phyloP scores from a whole-genome alignment of 2,797 vertebrate genomes.

The Epinephelus awoara region DNA sequence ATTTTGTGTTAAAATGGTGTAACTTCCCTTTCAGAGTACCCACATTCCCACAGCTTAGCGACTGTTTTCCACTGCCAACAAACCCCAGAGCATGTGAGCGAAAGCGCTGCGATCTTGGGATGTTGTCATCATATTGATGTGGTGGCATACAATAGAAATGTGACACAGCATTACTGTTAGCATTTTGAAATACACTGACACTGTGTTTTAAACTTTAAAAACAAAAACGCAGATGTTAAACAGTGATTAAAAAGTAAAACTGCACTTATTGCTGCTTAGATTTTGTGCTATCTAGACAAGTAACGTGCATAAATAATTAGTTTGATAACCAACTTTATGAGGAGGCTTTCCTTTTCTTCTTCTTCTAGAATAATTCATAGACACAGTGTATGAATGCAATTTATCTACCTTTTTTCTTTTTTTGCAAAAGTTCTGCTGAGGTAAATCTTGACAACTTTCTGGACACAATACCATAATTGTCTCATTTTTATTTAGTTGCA shows the following conservation, averaged over 20 bases:
- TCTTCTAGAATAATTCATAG: background rate
- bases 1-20: slow-evolving; percentile 22
- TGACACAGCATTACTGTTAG: background rate
- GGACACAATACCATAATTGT: background rate
- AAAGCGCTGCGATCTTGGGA: background rate
- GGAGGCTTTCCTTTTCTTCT: background rate
- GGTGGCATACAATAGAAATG: background rate
- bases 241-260: background rate
- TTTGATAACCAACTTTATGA: slow-evolving; percentile 2
- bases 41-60: slow-evolving; percentile 6
- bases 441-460: background rate
- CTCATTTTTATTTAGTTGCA: background rate
- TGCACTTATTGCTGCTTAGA: background rate
- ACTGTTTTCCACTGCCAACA: slow-evolving; percentile 1
- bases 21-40: slow-evolving; percentile 7
- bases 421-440: background rate
- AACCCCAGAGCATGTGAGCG: background rate
- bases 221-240: background rate
- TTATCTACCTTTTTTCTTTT: background rate
- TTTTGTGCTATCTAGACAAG: too few species aligned
- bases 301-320: background rate
- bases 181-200: background rate
- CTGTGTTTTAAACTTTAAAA: background rate
- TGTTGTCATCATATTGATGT: background rate
- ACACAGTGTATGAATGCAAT: too few species aligned